phyloP scores from a whole-genome alignment of 1,140 invertebrate species.

The Formica selysi region DNA sequence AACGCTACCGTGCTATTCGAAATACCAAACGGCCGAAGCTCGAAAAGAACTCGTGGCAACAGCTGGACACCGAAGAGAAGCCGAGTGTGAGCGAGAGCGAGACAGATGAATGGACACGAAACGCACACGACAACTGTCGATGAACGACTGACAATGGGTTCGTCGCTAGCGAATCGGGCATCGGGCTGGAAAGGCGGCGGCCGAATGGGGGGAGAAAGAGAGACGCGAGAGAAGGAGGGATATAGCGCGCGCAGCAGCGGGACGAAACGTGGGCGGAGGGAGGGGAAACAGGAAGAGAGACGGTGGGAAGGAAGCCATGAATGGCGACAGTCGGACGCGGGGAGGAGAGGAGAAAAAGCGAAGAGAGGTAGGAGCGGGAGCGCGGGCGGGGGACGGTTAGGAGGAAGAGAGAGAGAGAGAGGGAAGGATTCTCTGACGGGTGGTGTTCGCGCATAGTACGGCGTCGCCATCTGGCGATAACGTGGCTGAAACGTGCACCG shows the following conservation, averaged over 20 bases:
- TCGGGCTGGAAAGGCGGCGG: constrained; percentile 43
- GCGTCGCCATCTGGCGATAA: constrained; percentile 86
- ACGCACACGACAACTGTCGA: constrained; percentile 67
- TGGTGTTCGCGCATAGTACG: constrained; percentile 65
- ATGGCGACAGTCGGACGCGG: constrained; percentile 71
- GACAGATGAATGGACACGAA: constrained; percentile 35
- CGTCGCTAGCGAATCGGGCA: constrained; percentile 54
- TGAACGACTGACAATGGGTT: constrained; percentile 77
- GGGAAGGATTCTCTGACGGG: constrained; percentile 15
- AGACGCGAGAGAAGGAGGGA: constrained; percentile 25
- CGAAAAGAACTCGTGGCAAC: constrained; percentile 28
- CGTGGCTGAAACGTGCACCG: constrained; percentile 73
- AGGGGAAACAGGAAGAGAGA: constrained; percentile 76
- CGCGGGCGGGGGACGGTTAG: background rate
- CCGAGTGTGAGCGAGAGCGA: constrained; percentile 9
- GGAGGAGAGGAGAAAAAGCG: constrained; percentile 53
- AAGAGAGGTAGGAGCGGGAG: constrained; percentile 26
- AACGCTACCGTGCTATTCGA: background rate
- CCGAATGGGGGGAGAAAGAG: constrained; percentile 41
- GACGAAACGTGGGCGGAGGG: constrained; percentile 70
- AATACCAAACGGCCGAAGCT: background rate
- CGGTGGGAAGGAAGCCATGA: constrained; percentile 78
- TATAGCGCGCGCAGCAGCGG: constrained; percentile 50
- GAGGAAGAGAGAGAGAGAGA: background rate
- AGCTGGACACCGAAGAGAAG: constrained; percentile 24